phyloP scores from a whole-genome alignment of 2,113 vertebrate species.

The Silurus meridionalis region DNA sequence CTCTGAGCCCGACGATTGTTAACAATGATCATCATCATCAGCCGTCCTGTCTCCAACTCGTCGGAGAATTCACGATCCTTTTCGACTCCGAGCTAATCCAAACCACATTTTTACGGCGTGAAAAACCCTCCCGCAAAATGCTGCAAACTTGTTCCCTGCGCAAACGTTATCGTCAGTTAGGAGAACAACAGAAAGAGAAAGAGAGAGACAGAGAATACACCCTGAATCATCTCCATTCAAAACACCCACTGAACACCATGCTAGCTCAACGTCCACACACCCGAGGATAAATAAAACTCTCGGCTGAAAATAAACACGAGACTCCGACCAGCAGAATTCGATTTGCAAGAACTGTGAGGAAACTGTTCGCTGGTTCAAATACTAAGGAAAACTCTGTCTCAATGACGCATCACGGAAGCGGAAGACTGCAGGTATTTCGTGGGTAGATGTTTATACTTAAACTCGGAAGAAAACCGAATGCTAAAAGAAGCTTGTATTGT shows the following conservation, averaged over 20 bases:
- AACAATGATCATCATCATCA: neutral
- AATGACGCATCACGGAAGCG: neutral
- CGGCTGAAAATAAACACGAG: neutral
- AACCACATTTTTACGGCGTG: conserved; percentile 62
- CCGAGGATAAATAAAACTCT: neutral
- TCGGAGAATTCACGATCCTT: neutral
- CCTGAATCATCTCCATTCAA: neutral
- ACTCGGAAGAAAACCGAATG: neutral
- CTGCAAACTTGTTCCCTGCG: conserved; percentile 34
- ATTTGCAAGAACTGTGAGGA: neutral
- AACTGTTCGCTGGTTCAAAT: neutral
- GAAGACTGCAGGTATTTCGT: neutral
- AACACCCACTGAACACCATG: neutral
- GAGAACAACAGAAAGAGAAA: neutral
- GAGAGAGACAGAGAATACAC: neutral
- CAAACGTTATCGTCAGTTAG: conserved; percentile 56
- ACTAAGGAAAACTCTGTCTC: neutral
- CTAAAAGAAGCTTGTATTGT: neutral
- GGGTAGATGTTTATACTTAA: neutral
- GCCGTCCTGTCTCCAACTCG: neutral
- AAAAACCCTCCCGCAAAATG: neutral
- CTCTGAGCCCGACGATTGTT: neutral
- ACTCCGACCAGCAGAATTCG: neutral
- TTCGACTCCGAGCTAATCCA: conserved; percentile 56
- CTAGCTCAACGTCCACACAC: neutral